Conservation (phyloP, 2,113 vertebrate genomes). For the Ochotona curzoniae region DNA sequence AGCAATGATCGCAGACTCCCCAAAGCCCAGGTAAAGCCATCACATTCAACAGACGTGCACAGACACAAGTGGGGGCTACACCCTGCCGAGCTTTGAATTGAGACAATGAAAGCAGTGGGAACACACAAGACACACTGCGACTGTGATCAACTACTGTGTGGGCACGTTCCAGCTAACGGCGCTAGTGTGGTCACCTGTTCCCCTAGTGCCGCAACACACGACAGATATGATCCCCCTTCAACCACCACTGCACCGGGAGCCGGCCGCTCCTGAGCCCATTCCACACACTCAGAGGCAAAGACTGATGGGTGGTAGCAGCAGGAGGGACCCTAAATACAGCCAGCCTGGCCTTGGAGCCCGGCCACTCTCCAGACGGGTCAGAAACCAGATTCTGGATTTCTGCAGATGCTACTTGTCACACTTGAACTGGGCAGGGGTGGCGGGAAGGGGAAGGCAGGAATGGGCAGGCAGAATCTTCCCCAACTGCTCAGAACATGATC, state of each 20-base stretch:
- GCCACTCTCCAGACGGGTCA: too few species aligned
- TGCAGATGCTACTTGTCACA: too few species aligned
- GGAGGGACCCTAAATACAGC: background rate
- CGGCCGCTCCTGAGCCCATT: background rate
- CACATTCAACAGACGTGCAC: background rate
- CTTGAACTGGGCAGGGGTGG: too few species aligned
- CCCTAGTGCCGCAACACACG: background rate
- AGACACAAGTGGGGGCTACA: background rate
- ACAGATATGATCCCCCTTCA: background rate
- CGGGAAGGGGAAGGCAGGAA: too few species aligned
- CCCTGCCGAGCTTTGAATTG: background rate
- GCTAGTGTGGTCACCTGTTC: background rate
- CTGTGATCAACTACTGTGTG: background rate
- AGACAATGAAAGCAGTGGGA: background rate
- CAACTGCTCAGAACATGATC: too few species aligned
- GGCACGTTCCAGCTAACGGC: background rate
- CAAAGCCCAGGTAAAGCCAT: background rate
- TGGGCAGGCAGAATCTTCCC: too few species aligned
- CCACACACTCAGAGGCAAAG: background rate
- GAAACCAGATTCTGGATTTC: too few species aligned
- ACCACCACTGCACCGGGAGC: background rate
- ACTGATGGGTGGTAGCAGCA: background rate
- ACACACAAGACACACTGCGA: background rate
- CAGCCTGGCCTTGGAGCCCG: background rate
- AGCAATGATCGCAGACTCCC: background rate